phyloP scores from a whole-genome alignment of 1,140 invertebrate genomes.

The Fopius arisanus region DNA sequence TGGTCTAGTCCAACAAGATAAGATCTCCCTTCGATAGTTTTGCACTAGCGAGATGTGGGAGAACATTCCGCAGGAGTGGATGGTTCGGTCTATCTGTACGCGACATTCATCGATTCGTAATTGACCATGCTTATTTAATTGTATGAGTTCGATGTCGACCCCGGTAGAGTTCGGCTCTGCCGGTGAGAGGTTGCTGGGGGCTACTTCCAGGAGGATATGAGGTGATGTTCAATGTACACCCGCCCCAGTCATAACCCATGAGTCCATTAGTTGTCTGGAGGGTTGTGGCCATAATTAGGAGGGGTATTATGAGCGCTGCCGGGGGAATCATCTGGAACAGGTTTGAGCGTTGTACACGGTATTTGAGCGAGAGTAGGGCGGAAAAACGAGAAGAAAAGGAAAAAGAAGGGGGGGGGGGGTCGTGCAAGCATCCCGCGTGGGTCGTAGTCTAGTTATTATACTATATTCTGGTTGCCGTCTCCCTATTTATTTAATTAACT shows the following conservation, averaged over 20 bases:
- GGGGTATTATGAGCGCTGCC: too few species aligned
- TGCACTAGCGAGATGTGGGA: not conserved
- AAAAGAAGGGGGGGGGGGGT: too few species aligned
- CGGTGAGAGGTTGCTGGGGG: not conserved
- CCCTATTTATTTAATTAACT: too few species aligned
- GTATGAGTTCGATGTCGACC: conserved; percentile 17
- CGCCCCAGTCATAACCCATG: not conserved
- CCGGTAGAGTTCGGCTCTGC: not conserved
- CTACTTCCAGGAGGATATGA: not conserved
- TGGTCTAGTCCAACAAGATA: conserved; percentile 13
- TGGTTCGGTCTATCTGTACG: conserved; percentile 15
- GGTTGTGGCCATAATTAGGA: not conserved
- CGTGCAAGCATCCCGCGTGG: too few species aligned
- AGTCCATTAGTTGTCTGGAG: not conserved
- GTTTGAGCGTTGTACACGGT: too few species aligned
- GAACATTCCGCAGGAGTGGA: conserved; percentile 19
- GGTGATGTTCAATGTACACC: not conserved
- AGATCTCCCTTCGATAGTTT: not conserved
- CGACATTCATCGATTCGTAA: conserved; percentile 10
- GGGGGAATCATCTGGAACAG: too few species aligned
- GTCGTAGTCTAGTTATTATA: too few species aligned
- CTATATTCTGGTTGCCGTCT: too few species aligned
- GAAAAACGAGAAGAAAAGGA: too few species aligned
- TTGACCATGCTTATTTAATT: not conserved
- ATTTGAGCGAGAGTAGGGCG: too few species aligned